Evolutionary conservation across 2,888 invertebrate genomes (phyloP).

Genomic region (Thera britannica): DNA sequence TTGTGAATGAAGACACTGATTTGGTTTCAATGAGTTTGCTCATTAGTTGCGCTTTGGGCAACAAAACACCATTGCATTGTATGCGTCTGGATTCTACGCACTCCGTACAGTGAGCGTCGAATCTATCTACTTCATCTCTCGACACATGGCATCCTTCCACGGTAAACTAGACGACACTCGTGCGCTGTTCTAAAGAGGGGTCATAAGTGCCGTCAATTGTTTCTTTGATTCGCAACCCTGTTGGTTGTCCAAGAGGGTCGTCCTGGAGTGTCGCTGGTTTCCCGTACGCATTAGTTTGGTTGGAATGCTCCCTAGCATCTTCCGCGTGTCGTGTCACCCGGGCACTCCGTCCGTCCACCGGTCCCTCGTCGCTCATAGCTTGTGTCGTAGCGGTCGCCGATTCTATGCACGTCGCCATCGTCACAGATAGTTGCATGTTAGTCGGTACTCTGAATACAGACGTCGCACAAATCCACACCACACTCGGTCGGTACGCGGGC

Average conservation of each 20-base stretch:
- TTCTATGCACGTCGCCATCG: slow-evolving; percentile 35
- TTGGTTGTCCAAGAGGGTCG: background rate
- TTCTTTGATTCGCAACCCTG: slow-evolving; percentile 9
- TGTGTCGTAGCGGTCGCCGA: slow-evolving; percentile 43
- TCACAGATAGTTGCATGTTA: slow-evolving; percentile 58
- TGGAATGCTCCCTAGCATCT: slow-evolving; percentile 62
- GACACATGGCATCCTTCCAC: slow-evolving; percentile 41
- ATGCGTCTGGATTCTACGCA: slow-evolving; percentile 26
- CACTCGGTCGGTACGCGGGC: slow-evolving; percentile 58
- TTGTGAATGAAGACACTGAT: background rate
- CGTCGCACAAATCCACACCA: slow-evolving; percentile 70
- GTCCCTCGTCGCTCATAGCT: slow-evolving; percentile 44
- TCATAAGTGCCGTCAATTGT: slow-evolving; percentile 14
- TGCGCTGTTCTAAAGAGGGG: slow-evolving; percentile 12
- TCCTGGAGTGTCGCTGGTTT: slow-evolving; percentile 62
- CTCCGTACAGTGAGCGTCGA: slow-evolving; percentile 34
- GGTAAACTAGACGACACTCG: slow-evolving; percentile 41
- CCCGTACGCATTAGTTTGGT: slow-evolving; percentile 58
- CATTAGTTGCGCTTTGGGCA: background rate
- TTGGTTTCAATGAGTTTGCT: background rate
- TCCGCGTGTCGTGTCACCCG: slow-evolving; percentile 43
- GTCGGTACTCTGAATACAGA: slow-evolving; percentile 72
- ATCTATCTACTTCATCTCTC: slow-evolving; percentile 39
- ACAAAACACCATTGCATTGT: slow-evolving; percentile 4
- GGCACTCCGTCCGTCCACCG: slow-evolving; percentile 57